Percentiles rank a stretch among this genome's conserved stretches.
phyloP scores from a whole-genome alignment of 2,113 vertebrate species.

The Panurus biarmicus region DNA sequence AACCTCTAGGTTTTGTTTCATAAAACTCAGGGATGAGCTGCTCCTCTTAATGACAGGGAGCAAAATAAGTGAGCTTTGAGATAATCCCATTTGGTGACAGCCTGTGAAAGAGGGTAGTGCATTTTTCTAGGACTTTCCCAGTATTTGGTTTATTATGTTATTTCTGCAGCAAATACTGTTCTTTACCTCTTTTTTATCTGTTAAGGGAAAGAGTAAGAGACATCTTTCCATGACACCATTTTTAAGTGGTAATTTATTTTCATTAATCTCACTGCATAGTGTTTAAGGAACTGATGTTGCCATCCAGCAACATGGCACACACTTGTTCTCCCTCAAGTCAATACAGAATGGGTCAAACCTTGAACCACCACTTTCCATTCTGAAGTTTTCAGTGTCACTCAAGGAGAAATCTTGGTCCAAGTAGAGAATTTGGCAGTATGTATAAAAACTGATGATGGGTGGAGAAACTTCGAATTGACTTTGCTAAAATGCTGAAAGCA shows the following conservation, averaged over 20 bases:
- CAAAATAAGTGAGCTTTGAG: not conserved
- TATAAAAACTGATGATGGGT: not conserved
- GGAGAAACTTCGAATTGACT: not conserved
- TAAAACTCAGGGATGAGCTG: not conserved
- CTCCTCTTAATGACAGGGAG: not conserved
- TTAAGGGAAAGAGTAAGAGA: not conserved
- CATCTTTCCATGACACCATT: not conserved
- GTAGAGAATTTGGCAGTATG: not conserved
- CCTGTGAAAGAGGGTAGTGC: not conserved
- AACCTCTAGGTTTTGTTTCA: not conserved
- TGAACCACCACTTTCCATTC: not conserved
- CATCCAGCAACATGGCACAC: not conserved
- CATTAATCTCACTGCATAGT: not conserved
- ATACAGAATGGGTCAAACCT: not conserved
- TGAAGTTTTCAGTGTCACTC: not conserved
- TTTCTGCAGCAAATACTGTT: not conserved
- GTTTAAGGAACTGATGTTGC: constrained; percentile 18
- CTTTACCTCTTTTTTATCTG: not conserved
- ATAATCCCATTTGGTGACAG: constrained; percentile 20
- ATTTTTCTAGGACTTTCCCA: not conserved
- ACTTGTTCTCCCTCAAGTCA: not conserved
- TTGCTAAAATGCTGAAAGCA: not conserved
- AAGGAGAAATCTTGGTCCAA: not conserved
- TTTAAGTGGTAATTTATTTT: constrained; percentile 11
- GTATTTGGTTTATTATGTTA: not conserved